phyloP scores from a whole-genome alignment of 2,113 vertebrate species.

The Butorides virescens region DNA sequence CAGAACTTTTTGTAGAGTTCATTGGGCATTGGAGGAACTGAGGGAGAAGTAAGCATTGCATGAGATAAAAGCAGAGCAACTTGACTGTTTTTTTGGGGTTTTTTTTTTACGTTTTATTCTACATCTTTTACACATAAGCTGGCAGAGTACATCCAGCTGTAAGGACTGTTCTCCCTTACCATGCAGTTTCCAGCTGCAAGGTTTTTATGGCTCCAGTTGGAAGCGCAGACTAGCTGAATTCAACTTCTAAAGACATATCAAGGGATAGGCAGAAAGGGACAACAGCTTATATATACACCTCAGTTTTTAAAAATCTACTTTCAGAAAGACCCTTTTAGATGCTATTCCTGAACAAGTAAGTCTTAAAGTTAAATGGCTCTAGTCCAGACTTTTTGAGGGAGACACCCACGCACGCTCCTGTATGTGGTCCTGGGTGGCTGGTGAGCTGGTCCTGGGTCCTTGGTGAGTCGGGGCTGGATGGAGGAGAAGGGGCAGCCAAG shows the following conservation, averaged over 20 bases:
- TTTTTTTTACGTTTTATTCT: not conserved
- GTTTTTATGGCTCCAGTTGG: not conserved
- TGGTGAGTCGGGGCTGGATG: not conserved
- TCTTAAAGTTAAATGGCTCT: not conserved
- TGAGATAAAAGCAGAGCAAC: not conserved
- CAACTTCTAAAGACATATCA: not conserved
- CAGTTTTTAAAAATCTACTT: not conserved
- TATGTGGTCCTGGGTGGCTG: not conserved
- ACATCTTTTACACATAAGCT: not conserved
- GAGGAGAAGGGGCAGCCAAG: not conserved
- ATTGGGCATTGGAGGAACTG: not conserved
- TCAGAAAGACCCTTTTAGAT: not conserved
- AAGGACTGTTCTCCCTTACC: not conserved
- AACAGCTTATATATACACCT: not conserved
- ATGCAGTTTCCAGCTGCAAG: not conserved
- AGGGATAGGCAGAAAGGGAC: not conserved
- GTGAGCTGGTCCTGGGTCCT: too few relatives aligned
- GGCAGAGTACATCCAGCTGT: not conserved
- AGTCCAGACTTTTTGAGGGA: not conserved
- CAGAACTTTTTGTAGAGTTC: not conserved
- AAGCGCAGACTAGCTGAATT: not conserved
- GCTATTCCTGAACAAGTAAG: not conserved
- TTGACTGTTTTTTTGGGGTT: not conserved
- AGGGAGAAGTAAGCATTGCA: not conserved
- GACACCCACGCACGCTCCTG: accelerated